These are phyloP conservation scores for Manis javanica DNA, from an alignment of 2,797 vertebrate species.

Conservation along the genomic window DNA sequence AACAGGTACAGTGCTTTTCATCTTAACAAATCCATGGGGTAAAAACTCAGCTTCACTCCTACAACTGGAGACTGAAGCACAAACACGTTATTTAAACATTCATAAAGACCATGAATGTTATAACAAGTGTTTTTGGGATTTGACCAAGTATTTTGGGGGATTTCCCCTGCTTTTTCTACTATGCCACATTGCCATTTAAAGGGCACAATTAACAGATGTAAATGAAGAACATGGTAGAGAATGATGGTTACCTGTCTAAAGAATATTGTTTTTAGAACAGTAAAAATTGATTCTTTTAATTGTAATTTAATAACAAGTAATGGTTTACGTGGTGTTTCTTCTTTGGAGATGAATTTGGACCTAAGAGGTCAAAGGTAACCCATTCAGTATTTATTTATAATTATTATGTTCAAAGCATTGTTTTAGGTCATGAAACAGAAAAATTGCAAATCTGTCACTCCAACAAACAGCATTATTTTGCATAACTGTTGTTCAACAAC, in stretches of 20 bases:
- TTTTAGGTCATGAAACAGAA: background rate
- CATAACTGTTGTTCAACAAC: background rate
- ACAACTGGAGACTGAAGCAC: background rate
- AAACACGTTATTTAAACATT: background rate
- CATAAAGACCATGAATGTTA: background rate
- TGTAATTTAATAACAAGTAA: background rate
- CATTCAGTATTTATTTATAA: constrained; percentile 1
- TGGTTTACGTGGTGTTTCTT: background rate
- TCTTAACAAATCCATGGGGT: background rate
- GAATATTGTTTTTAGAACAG: background rate
- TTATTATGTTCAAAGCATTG: background rate
- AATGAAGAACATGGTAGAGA: constrained; percentile 8
- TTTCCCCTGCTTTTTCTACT: background rate
- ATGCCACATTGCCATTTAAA: background rate
- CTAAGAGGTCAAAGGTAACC: background rate
- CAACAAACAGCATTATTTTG: background rate
- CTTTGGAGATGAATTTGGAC: background rate
- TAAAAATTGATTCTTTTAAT: background rate
- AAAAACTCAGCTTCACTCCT: background rate
- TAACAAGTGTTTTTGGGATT: background rate
- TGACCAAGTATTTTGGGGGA: background rate
- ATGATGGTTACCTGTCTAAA: background rate
- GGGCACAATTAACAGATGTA: background rate
- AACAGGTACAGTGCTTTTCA: background rate
- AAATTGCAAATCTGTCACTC: background rate